phyloP scores from a whole-genome alignment of 92 coral and sea anemone species.

The Porites rus region DNA sequence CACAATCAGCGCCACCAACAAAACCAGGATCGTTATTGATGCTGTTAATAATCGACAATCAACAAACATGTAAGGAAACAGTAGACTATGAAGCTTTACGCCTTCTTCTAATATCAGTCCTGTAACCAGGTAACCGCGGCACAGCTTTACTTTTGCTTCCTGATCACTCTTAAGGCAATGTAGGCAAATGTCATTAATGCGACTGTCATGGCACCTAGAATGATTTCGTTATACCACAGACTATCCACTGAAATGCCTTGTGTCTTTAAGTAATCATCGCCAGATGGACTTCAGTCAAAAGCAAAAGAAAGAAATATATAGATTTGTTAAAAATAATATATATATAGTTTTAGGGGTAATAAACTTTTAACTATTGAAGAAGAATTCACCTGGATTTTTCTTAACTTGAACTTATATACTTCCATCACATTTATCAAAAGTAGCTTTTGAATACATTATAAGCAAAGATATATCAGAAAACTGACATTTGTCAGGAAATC shows the following conservation, averaged over 20 bases:
- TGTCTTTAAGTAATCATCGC: slow-evolving; percentile 69
- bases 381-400: too few relatives aligned
- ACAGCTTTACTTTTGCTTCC: slow-evolving; percentile 79
- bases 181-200: slow-evolving; percentile 73
- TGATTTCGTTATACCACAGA: slow-evolving; percentile 92
- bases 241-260: slow-evolving; percentile 76
- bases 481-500: too few relatives aligned
- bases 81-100: background rate
- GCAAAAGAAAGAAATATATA: background rate
- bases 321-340: background rate
- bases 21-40: too few relatives aligned
- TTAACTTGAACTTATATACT: too few relatives aligned
- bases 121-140: background rate
- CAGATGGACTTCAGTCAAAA: slow-evolving; percentile 55
- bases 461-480: too few relatives aligned
- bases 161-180: slow-evolving; percentile 80
- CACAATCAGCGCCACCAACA: too few relatives aligned
- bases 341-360: background rate
- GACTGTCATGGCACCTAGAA: slow-evolving; percentile 71
- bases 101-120: background rate
- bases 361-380: too few relatives aligned
- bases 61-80: background rate
- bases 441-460: too few relatives aligned
- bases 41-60: background rate
- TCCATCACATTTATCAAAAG: too few relatives aligned